These are phyloP conservation scores for Serinus canaria DNA, from an alignment of 2,113 vertebrate genomes.

Conservation along the genomic window DNA sequence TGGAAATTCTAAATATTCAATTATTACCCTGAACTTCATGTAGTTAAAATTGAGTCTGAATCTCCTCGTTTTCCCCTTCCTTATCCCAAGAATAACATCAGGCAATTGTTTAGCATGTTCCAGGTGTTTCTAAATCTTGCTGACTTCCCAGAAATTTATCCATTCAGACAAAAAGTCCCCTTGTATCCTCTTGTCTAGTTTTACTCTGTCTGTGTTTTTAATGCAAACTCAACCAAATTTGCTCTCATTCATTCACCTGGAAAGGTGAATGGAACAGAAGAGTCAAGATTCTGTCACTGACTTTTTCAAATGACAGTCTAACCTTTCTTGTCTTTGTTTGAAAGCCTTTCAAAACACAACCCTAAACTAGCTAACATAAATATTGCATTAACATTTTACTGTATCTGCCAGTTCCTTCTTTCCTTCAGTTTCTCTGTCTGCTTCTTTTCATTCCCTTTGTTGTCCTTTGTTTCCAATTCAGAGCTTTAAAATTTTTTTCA, in stretches of 20 bases:
- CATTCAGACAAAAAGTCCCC: background rate
- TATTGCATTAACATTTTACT: background rate
- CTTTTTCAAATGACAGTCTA: background rate
- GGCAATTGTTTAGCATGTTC: background rate
- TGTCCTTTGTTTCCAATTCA: background rate
- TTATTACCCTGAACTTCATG: fast-evolving
- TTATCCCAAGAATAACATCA: background rate
- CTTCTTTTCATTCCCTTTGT: background rate
- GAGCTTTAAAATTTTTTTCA: background rate
- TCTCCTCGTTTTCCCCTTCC: background rate
- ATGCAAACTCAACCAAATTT: background rate
- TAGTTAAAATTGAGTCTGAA: background rate
- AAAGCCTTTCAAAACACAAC: background rate
- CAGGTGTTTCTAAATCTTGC: background rate
- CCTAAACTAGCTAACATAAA: background rate
- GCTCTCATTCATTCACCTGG: background rate
- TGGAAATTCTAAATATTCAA: background rate
- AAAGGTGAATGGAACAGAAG: background rate
- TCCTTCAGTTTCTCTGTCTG: background rate
- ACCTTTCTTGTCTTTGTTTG: background rate
- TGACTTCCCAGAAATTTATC: background rate
- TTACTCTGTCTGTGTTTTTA: background rate
- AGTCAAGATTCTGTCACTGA: background rate
- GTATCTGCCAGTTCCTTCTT: background rate
- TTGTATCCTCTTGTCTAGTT: background rate